These are phyloP conservation scores for Drosophila arizonae DNA, from an alignment of 1,140 invertebrate species.

Conservation along the genomic window DNA sequence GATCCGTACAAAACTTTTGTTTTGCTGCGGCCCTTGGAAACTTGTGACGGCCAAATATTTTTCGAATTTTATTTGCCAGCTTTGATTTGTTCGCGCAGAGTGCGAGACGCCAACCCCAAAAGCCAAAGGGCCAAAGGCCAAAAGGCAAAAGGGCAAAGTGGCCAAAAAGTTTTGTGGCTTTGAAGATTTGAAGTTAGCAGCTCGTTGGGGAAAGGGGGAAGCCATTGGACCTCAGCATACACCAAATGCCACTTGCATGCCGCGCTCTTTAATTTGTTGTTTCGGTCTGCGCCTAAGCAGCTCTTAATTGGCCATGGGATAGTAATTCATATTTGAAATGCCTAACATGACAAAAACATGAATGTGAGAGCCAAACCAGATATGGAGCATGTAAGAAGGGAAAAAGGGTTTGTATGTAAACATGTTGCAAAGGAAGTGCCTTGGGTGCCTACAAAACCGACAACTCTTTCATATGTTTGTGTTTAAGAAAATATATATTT, in stretches of 20 bases:
- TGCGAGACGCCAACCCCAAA: constrained; percentile 11
- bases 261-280: constrained; percentile 1
- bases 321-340: constrained; percentile 21
- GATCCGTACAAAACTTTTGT: constrained; percentile 50
- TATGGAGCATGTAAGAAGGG: not conserved
- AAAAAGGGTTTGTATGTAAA: not conserved
- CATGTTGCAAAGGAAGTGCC: too few relatives aligned
- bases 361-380: not conserved
- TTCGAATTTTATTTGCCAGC: constrained; percentile 34
- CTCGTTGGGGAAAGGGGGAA: not conserved
- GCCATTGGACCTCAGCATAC: not conserved
- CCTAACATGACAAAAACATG: not conserved
- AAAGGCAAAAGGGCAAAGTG: constrained; percentile 32
- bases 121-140: constrained; percentile 21
- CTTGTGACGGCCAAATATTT: constrained; percentile 45
- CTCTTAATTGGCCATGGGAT: not conserved
- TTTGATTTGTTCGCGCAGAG: constrained; percentile 29
- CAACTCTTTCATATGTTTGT: too few relatives aligned
- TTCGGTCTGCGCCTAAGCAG: not conserved
- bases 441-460: too few relatives aligned
- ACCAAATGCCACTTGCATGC: constrained; percentile 40
- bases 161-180: constrained; percentile 39
- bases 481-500: too few relatives aligned
- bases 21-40: constrained; percentile 8
- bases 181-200: constrained; percentile 26